These are phyloP conservation scores for Ochropleura plecta DNA, from an alignment of 2,888 invertebrate genomes.

Conservation along the genomic window DNA sequence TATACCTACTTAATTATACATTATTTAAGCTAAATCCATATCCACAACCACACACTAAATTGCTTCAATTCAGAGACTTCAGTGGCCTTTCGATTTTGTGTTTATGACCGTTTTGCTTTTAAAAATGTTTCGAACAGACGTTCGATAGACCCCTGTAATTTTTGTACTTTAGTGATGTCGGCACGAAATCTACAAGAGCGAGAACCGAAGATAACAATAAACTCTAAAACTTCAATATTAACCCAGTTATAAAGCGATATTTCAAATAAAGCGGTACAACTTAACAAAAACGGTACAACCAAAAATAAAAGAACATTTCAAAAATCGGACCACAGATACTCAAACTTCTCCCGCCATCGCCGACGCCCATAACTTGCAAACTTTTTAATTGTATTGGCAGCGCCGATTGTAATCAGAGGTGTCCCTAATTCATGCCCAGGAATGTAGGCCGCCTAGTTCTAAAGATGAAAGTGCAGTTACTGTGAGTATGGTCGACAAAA, in stretches of 20 bases:
- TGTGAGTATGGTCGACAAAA: conserved; percentile 16
- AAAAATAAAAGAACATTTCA: background rate
- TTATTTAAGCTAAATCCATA: background rate
- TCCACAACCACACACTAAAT: too few relatives aligned
- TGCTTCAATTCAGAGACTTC: too few relatives aligned
- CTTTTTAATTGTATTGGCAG: conserved; percentile 45
- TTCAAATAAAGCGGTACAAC: background rate
- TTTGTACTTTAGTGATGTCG: too few relatives aligned
- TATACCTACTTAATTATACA: background rate
- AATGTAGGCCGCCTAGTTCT: conserved; percentile 55
- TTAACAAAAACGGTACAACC: background rate
- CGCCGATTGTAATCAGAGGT: conserved; percentile 49
- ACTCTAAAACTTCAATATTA: too few relatives aligned
- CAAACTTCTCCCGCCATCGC: conserved; percentile 20
- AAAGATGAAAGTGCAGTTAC: conserved; percentile 56
- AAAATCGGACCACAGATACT: background rate
- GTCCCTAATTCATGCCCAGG: conserved; percentile 53
- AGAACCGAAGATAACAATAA: too few relatives aligned
- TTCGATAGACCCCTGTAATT: too few relatives aligned
- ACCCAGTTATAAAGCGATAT: too few relatives aligned
- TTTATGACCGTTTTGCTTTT: too few relatives aligned
- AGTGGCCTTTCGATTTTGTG: too few relatives aligned
- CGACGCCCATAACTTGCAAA: conserved; percentile 25
- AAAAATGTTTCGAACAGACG: too few relatives aligned
- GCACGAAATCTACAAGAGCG: too few relatives aligned